Evolutionary conservation across 2,888 invertebrate genomes (phyloP).

Genomic region (Ypsolopha scabrella): DNA sequence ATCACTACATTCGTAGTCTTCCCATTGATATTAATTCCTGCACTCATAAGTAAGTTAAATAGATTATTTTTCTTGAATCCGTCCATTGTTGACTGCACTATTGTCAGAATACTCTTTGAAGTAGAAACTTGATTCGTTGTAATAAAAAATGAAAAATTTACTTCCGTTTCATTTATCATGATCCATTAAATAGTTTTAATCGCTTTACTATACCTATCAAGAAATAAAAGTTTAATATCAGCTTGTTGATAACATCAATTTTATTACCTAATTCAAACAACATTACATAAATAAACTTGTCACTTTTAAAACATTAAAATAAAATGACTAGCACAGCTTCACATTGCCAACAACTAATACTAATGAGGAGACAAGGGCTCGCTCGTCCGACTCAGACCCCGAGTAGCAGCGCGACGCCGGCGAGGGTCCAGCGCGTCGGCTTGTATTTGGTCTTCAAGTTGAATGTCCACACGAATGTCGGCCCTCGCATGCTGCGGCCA

Average conservation of each 20-base stretch:
- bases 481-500: conserved; percentile 77
- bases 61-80: conserved; percentile 11
- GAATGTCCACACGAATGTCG: conserved; percentile 96
- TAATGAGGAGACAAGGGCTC: not conserved
- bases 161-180: not conserved
- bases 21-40: conserved; percentile 25
- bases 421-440: conserved; percentile 92
- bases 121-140: not conserved
- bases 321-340: not conserved
- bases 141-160: not conserved
- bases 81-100: conserved; percentile 15
- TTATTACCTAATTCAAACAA: too few relatives aligned
- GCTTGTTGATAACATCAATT: too few relatives aligned
- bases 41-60: conserved; percentile 18
- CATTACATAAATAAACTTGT: too few relatives aligned
- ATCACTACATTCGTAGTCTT: conserved; percentile 32
- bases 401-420: conserved; percentile 91
- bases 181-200: not conserved
- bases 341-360: too few relatives aligned
- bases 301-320: not conserved
- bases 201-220: not conserved
- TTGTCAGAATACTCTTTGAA: not conserved
- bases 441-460: conserved; percentile 91
- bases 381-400: conserved; percentile 77
- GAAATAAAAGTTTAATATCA: too few relatives aligned